A percentile compares a stretch with the other conserved stretches of the same genome.
Evolutionary conservation across 2,888 invertebrate species (phyloP).

Genomic region (Amphipyra tragopoginis): DNA sequence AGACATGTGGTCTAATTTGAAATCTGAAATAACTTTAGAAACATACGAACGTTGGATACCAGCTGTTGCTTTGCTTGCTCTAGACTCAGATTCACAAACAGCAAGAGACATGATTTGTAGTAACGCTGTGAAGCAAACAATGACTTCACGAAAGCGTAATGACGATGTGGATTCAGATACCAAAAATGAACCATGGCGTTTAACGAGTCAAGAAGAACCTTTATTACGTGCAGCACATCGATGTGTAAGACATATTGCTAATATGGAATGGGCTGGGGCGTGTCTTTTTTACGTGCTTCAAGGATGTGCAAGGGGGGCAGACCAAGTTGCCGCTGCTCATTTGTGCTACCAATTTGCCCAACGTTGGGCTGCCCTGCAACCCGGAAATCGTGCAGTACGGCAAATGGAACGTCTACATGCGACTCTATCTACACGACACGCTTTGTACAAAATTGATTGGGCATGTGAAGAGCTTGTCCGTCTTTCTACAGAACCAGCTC

Average conservation of each 20-base stretch:
- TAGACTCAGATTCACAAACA: conserved; percentile 83
- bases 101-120: conserved; percentile 89
- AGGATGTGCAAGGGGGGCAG: conserved; percentile 86
- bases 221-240: conserved; percentile 84
- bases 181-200: conserved; percentile 83
- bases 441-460: conserved; percentile 85
- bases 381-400: conserved; percentile 84
- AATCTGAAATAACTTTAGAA: conserved; percentile 86
- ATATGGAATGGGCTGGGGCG: conserved; percentile 89
- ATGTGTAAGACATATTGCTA: conserved; percentile 85
- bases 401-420: conserved; percentile 87
- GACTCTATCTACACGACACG: conserved; percentile 85
- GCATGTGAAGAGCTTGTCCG: conserved; percentile 84
- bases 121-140: conserved; percentile 87
- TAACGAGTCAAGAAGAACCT: conserved; percentile 82
- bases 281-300: conserved; percentile 87
- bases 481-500: conserved; percentile 82
- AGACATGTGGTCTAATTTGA: conserved; percentile 87
- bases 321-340: conserved; percentile 88
- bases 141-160: conserved; percentile 81
- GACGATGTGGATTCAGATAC: conserved; percentile 68
- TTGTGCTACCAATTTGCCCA: conserved; percentile 88
- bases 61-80: conserved; percentile 77
- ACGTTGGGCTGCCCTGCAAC: conserved; percentile 85
- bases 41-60: conserved; percentile 87